Evolutionary conservation across 2,797 vertebrate genomes (phyloP), one percentile per base, ranked within the genome.

Genomic region (Gouania willdenowi): DNA sequence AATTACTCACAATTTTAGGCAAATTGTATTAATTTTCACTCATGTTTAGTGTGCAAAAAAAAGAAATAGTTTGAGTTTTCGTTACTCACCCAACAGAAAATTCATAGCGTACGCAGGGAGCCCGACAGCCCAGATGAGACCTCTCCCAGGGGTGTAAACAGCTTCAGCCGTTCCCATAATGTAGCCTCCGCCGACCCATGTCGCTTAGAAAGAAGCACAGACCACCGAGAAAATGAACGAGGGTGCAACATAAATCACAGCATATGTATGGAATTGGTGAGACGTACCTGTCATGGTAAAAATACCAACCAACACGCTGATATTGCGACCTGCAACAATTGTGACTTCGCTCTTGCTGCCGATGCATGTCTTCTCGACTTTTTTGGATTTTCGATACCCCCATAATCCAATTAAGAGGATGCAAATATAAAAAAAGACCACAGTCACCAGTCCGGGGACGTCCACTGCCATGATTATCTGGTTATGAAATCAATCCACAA

Each of bases 131-230:
- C 89, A 91, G 47, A 86, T 6, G 1, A 91, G 46, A 51, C 88
- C 88, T 71, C 73, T 79, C 15, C 61, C 47, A 9, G 87, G 89
- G 48, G 77, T 53, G 38, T 90, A 90, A 63, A 89, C 71, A 0
- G 79, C 78, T 65, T 91, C 88, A 44, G 88, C 84, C 3, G 79
- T 88, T 43, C 87, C 85, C 13, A 88, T 55, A 10, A 91, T 84
- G 29, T 85, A 90, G 2, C 77, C 86, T 69, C 86, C 89, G 56
- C 90, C 88, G 33, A 90, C 86, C 86, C 88, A 89, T 1, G 84
- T 88, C 5, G 90, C 88, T 90, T 33, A 31, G 58, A 55, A 11
- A 10, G 36, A 47, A 66, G 9, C 4, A 53, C 2, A 63, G 5
- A 15, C 8, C 2, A 22, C 41, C 13, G 19, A 1, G 33, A 16